Conservation (phyloP, 2,888 invertebrate genomes). For the Caenorhabditis auriculariae region DNA sequence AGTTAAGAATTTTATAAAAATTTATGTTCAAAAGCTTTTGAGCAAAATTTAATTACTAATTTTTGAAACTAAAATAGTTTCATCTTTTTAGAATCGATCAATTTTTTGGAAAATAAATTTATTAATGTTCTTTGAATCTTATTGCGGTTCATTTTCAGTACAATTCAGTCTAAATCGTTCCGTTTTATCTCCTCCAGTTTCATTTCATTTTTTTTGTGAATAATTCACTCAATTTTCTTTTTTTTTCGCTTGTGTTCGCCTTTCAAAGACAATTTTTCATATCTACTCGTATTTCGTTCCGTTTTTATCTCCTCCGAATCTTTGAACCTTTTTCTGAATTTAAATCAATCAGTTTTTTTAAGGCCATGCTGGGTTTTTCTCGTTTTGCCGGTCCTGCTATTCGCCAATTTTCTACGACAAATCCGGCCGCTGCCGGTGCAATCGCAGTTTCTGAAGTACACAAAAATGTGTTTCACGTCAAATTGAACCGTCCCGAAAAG, state of each 20-base stretch:
- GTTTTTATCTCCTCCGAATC: not conserved
- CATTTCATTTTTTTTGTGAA: not conserved
- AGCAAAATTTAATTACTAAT: too few relatives aligned
- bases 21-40: too few relatives aligned
- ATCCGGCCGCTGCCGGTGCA: conserved; percentile 1
- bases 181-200: too few relatives aligned
- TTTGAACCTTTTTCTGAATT: not conserved
- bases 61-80: too few relatives aligned
- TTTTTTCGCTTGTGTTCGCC: conserved; percentile 1
- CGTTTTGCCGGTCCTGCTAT: not conserved
- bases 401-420: conserved; percentile 9
- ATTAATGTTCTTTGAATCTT: too few relatives aligned
- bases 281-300: not conserved
- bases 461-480: conserved; percentile 43
- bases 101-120: too few relatives aligned
- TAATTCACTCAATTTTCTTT: not conserved
- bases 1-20: too few relatives aligned
- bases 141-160: too few relatives aligned
- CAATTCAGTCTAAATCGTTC: too few relatives aligned
- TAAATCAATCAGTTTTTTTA: not conserved
- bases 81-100: too few relatives aligned
- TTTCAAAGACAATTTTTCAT: not conserved
- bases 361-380: conserved; percentile 7
- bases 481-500: conserved; percentile 54
- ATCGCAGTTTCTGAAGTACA: conserved; percentile 13